phyloP scores from a whole-genome alignment of 1,140 invertebrate species.

The Phortica variegata region DNA sequence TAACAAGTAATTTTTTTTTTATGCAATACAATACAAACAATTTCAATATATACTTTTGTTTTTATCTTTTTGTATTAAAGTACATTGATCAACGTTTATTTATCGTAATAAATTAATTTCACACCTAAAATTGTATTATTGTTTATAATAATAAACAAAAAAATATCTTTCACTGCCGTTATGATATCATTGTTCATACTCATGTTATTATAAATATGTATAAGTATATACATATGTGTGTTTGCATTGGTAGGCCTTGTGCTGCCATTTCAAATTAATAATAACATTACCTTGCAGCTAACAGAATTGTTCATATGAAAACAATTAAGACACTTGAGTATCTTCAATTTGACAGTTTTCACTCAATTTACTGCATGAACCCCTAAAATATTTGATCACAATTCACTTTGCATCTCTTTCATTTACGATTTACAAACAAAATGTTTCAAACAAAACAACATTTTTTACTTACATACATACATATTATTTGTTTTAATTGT shows the following conservation, averaged over 20 bases:
- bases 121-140: conserved; percentile 22
- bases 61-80: conserved; percentile 16
- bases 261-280: background rate
- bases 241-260: background rate
- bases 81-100: conserved; percentile 47
- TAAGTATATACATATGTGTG: conserved; percentile 6
- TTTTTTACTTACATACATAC: conserved; percentile 7
- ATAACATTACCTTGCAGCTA: too few relatives aligned
- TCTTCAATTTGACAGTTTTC: too few relatives aligned
- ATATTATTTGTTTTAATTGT: conserved; percentile 15
- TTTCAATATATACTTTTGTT: too few relatives aligned
- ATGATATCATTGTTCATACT: too few relatives aligned
- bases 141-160: conserved; percentile 22
- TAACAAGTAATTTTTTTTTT: conserved; percentile 7
- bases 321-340: conserved; percentile 15
- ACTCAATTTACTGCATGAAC: too few relatives aligned
- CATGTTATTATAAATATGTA: conserved; percentile 11
- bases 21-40: too few relatives aligned
- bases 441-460: background rate
- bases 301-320: conserved; percentile 7
- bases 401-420: conserved; percentile 55
- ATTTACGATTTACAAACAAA: conserved; percentile 18
- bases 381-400: conserved; percentile 50
- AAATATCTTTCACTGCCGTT: conserved; percentile 7
- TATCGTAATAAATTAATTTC: conserved; percentile 12